Evolutionary conservation across 1,140 invertebrate genomes (phyloP), one percentile per base, ranked within the genome.

Genomic region (Pygmarrhopalites habei): DNA sequence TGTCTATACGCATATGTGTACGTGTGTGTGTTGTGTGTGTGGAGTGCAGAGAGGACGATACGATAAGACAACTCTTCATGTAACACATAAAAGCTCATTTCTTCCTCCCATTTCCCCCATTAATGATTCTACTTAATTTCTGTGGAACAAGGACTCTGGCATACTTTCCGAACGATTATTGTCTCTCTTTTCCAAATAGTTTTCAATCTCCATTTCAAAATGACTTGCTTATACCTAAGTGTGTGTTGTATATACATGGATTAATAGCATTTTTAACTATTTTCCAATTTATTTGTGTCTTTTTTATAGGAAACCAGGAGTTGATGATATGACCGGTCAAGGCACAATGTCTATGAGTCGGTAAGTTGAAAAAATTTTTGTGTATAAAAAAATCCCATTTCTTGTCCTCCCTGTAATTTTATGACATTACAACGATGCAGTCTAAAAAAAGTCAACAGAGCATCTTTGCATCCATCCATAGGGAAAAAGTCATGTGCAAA

Each of bases 221-320:
- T n/a, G n/a, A n/a, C n/a, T n/a, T n/a, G n/a, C n/a, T n/a, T n/a
- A n/a, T n/a, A n/a, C n/a, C n/a, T n/a, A n/a, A n/a, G n/a, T n/a
- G n/a, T n/a, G n/a, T n/a, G n/a, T n/a, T n/a, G n/a, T n/a, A n/a
- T n/a, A n/a, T n/a, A n/a, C n/a, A n/a, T n/a, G n/a, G n/a, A n/a
- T n/a, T n/a, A n/a, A n/a, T n/a, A n/a, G n/a, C n/a, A n/a, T 25
- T 19, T 53, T 15, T 53, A 17, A 53, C 26, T 53, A 23, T 23
- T 17, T 53, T 28, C n/a, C 51, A 7, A 5, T 5, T 7, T 28
- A n/a, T 53, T 53, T 53, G 51, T 23, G 10, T 53, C 51, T 52
- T 14, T 58, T 19, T 68, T 68, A 21, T 51, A 68, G 66, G 66
- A 68, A 68, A 65, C 59, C 66, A 7, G 59, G 61, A 23, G 66